Conservation (phyloP, 2,888 invertebrate genomes). For the Watsonalla binaria region DNA sequence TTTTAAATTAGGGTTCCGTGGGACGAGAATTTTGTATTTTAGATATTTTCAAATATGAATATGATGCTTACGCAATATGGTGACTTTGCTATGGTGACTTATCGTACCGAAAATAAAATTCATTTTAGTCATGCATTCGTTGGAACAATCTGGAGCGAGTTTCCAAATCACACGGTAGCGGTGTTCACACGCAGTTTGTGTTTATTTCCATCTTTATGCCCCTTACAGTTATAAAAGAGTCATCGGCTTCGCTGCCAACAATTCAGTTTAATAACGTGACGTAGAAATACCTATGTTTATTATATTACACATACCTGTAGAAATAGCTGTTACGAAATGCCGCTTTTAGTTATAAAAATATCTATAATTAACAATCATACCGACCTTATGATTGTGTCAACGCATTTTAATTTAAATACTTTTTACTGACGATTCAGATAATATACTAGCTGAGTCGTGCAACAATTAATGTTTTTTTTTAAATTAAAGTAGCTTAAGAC, state of each 20-base stretch:
- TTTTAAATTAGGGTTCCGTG: too few relatives aligned
- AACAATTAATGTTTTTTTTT: too few relatives aligned
- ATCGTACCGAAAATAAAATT: neutral
- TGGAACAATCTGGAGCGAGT: neutral
- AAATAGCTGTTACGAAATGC: neutral
- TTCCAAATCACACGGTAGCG: constrained; percentile 6
- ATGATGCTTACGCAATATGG: too few relatives aligned
- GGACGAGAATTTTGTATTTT: too few relatives aligned
- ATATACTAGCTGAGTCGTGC: too few relatives aligned
- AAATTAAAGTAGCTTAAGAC: too few relatives aligned
- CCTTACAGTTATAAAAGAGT: constrained; percentile 37
- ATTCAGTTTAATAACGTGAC: constrained; percentile 27
- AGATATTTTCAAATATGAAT: too few relatives aligned
- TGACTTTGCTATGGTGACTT: neutral
- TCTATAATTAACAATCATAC: too few relatives aligned
- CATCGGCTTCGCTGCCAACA: constrained; percentile 35
- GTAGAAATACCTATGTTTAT: constrained; percentile 16
- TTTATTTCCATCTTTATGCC: constrained; percentile 44
- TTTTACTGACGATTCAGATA: too few relatives aligned
- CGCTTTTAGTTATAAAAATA: neutral
- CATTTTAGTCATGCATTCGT: neutral
- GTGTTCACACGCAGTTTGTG: constrained; percentile 29
- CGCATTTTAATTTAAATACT: too few relatives aligned
- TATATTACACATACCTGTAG: neutral
- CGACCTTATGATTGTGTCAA: too few relatives aligned